Conservation (phyloP, 2,113 vertebrate genomes). For the Catharus minimus region DNA sequence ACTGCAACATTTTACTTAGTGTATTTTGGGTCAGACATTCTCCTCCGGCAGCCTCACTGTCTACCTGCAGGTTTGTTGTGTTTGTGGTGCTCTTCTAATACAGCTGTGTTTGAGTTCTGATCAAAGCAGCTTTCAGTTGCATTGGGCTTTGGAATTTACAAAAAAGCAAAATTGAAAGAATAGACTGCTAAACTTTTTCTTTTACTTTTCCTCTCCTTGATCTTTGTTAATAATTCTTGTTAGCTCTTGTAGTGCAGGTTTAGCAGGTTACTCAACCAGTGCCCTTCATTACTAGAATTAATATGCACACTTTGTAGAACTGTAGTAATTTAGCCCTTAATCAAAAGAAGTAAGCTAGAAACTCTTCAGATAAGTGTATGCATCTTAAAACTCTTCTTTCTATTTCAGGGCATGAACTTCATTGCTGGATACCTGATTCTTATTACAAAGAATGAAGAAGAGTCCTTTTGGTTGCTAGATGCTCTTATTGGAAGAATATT, state of each 20-base stretch:
- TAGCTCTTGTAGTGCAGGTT: neutral
- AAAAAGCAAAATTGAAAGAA: neutral
- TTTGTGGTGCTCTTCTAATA: neutral
- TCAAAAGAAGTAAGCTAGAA: neutral
- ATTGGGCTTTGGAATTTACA: neutral
- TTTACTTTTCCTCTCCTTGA: neutral
- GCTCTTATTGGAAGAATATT: conserved; percentile 89
- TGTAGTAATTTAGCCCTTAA: neutral
- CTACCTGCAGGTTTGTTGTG: neutral
- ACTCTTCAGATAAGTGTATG: neutral
- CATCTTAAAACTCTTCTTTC: neutral
- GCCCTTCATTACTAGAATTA: neutral
- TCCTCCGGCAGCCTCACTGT: neutral
- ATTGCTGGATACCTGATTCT: conserved; percentile 92
- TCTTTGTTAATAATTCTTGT: neutral
- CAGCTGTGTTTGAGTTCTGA: neutral
- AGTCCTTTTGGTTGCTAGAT: conserved; percentile 94
- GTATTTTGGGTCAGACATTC: neutral
- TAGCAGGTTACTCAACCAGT: neutral
- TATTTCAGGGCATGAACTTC: conserved; percentile 95
- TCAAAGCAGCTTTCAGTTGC: neutral
- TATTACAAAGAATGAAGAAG: conserved; percentile 90
- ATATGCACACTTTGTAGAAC: neutral
- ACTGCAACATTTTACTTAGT: neutral
- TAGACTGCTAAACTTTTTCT: neutral